Conservation (phyloP, 2,888 invertebrate genomes). For the Prosapia bicincta region DNA sequence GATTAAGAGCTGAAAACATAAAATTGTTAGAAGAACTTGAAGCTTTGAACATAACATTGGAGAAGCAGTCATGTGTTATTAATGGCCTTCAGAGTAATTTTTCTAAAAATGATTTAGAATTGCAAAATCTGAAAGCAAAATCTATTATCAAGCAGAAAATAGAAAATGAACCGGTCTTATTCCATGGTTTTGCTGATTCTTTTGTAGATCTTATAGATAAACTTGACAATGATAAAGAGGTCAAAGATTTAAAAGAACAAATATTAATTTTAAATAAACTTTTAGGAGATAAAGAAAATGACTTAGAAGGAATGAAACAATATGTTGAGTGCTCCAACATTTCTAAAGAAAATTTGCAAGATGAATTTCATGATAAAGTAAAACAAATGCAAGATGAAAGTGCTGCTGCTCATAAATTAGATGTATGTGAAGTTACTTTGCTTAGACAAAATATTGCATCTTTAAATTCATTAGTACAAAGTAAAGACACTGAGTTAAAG, state of each 20-base stretch:
- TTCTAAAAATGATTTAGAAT: background rate
- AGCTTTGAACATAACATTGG: background rate
- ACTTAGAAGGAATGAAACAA: conserved; percentile 22
- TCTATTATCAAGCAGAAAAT: background rate
- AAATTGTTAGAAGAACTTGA: background rate
- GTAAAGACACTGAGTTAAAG: background rate
- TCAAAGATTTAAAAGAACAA: background rate
- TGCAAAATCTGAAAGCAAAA: background rate
- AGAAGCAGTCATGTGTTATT: background rate
- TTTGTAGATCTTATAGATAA: background rate
- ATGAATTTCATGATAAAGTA: conserved; percentile 14
- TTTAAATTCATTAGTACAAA: background rate
- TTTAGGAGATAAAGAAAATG: conserved; percentile 20
- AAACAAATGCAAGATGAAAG: conserved; percentile 21
- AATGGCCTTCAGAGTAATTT: background rate
- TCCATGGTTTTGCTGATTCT: background rate
- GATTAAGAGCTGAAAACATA: background rate
- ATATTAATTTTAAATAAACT: conserved; percentile 3
- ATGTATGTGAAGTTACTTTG: background rate
- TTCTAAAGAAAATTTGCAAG: conserved; percentile 19
- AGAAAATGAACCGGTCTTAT: background rate
- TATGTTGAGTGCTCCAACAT: conserved; percentile 14
- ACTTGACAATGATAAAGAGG: background rate
- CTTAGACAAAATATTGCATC: background rate
- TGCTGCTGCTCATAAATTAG: background rate